Percentiles rank a stretch among this genome's conserved stretches.
phyloP scores from a whole-genome alignment of 2,888 invertebrate species.

The Caenorhabditis doughertyi region DNA sequence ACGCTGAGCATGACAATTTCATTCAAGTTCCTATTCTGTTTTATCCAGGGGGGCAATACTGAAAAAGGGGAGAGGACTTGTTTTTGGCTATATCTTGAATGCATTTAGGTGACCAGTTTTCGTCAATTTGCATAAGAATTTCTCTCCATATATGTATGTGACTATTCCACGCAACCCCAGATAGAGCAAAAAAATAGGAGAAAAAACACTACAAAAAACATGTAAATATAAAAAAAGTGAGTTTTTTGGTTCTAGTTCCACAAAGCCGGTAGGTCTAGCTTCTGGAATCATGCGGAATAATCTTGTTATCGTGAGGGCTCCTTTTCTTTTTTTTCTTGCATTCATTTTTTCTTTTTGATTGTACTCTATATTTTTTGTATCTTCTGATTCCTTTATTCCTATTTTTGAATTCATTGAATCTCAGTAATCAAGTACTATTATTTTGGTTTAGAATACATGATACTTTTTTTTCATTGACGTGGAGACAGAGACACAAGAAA shows the following conservation, averaged over 20 bases:
- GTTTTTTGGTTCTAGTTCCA: background rate
- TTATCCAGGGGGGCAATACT: conserved; percentile 25
- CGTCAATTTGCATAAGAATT: conserved; percentile 47
- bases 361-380: conserved; percentile 27
- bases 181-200: background rate
- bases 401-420: background rate
- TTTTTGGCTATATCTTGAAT: conserved; percentile 46
- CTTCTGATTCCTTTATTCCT: background rate
- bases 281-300: conserved; percentile 22
- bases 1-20: conserved; percentile 39
- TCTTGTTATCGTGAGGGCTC: conserved; percentile 18
- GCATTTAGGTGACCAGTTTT: conserved; percentile 36
- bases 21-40: too few species aligned
- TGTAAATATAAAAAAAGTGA: background rate
- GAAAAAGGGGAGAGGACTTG: conserved; percentile 8
- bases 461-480: conserved; percentile 3
- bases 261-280: background rate
- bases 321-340: background rate
- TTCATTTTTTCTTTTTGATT: background rate
- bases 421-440: too few species aligned
- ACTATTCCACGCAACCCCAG: conserved; percentile 32
- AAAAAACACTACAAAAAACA: conserved; percentile 10
- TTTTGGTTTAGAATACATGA: background rate
- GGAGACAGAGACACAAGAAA: background rate
- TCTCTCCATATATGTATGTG: conserved; percentile 37